Percentiles rank a stretch among this genome's conserved stretches.
phyloP scores from a whole-genome alignment of 2,797 vertebrate genomes.

The Dendrocincla tyrannina region DNA sequence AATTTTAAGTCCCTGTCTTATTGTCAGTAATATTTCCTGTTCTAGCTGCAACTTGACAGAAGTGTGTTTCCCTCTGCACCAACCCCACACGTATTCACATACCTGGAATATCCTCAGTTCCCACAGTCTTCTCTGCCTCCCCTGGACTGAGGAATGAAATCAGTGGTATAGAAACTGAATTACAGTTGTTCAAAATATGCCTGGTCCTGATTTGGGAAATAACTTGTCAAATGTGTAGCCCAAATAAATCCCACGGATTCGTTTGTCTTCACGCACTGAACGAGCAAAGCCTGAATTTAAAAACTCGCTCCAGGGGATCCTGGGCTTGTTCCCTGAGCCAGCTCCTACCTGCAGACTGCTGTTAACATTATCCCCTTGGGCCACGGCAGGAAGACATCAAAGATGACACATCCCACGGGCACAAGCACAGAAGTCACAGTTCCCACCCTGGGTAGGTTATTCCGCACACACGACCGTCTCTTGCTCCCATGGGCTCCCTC shows the following conservation, averaged over 20 bases:
- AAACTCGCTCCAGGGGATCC: neutral
- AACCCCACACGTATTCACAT: neutral
- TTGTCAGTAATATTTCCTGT: neutral
- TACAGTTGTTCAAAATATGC: neutral
- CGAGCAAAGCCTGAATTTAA: accelerated
- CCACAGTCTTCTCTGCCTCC: neutral
- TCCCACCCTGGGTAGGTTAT: neutral
- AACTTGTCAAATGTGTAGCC: neutral
- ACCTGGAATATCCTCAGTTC: neutral
- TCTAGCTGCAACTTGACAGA: neutral
- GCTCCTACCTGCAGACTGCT: neutral
- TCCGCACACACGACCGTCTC: accelerated
- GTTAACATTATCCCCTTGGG: neutral
- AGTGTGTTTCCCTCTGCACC: neutral
- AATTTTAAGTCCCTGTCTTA: neutral
- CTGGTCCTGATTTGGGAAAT: neutral
- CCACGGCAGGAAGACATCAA: neutral
- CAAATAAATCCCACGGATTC: neutral
- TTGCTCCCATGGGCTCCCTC: neutral
- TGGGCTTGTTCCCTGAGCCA: neutral
- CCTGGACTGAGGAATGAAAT: neutral
- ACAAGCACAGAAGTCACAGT: neutral
- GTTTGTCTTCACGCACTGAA: neutral
- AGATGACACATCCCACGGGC: neutral
- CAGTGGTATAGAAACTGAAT: neutral